Base-by-base conservation (phyloP, 2,888 invertebrate species). In the Pseudanteris insignis region DNA sequence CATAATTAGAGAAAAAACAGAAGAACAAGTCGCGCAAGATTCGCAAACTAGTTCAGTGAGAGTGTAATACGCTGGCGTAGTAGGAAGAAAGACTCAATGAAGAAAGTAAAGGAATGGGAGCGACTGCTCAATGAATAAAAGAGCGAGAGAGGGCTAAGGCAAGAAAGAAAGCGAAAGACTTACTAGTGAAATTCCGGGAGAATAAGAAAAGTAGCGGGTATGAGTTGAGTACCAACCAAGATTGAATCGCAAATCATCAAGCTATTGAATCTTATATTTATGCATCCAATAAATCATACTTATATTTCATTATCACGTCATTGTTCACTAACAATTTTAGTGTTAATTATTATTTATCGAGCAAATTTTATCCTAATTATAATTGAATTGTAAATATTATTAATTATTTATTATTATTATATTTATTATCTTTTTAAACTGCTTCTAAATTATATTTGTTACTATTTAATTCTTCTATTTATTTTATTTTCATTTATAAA, bases 51-150 rank as follows among this genome's bases (percentile, higher is more conserved):
- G 55, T 61, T 61, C 63, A 62, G 48, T 59, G 62, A 64, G 60
- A 50, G 66, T 58, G 65, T 73, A 72, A 72, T 74, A 76, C 75
- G 75, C 73, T 68, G 65, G 70, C 78, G 78, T 79, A 79, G 78
- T 77, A 71, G 74, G 77, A 79, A 79, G 79, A 79, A 79, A 79
- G 79, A 78, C 78, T 80, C 79, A 80, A 80, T 80, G 79, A 77
- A 80, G 79, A 79, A 80, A 77, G 75, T 64, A 63, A 64, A 54
- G 58, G 43, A 60, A 59, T 59, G 57, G 62, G 64, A 66, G 65
- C 24, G 64, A 65, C 51, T 74, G 71, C 78, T 79, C 78, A 79
- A 79, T 79, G 79, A 79, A 78, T 78, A 75, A 76, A 72, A 71
- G 74, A 67, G 67, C 34, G 63, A 61, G 34, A 55, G 40, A 61